phyloP scores from a whole-genome alignment of 2,797 vertebrate genomes.

The Sebastolobus altivelis region DNA sequence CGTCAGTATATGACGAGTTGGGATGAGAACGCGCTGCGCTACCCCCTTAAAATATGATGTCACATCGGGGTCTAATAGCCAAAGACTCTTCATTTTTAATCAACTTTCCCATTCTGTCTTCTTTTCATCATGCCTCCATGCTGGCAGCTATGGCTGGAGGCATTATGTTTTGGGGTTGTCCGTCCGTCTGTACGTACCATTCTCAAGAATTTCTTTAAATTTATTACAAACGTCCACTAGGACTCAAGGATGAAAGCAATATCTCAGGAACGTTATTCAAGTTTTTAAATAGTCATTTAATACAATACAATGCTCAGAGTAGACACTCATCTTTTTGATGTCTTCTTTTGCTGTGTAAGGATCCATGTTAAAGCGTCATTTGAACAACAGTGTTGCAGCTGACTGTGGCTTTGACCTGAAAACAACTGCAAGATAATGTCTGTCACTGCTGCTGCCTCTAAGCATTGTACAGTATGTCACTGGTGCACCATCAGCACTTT shows the following conservation, averaged over 20 bases:
- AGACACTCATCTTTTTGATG: neutral
- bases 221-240: no score
- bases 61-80: neutral
- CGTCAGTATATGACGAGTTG: no score
- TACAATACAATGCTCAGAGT: neutral
- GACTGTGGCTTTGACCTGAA: neutral
- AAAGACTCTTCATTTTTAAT: neutral
- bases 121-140: no score
- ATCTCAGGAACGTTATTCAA: no score
- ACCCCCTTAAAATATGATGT: neutral
- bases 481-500: constrained; percentile 4
- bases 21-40: rapidly evolving
- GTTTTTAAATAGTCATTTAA: no score
- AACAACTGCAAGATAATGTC: neutral
- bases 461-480: neutral
- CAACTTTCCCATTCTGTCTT: neutral
- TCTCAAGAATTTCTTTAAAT: no score
- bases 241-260: no score
- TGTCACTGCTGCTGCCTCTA: neutral
- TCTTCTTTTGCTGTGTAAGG: neutral
- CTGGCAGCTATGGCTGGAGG: no score
- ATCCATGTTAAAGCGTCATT: neutral
- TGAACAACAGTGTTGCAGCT: neutral
- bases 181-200: no score
- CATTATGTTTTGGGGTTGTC: no score